phyloP scores from a whole-genome alignment of 1,140 invertebrate genomes.

The Monomorium pharaonis region DNA sequence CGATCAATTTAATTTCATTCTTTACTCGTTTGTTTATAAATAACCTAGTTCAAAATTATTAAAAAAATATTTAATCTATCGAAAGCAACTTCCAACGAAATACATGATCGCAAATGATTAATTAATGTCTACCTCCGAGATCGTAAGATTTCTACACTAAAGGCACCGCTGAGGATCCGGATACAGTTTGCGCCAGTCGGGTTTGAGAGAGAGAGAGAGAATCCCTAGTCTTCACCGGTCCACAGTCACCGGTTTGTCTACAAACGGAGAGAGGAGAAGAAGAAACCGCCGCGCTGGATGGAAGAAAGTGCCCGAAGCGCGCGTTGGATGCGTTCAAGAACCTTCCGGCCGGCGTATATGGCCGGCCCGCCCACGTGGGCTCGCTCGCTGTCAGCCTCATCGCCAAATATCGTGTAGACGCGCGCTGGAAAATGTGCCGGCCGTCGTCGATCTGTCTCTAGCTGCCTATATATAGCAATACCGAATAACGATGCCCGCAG shows the following conservation, averaged over 20 bases:
- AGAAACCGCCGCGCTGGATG: slow-evolving; percentile 47
- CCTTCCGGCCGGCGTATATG: slow-evolving; percentile 76
- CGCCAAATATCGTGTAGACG: slow-evolving; percentile 82
- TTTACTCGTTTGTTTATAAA: no score
- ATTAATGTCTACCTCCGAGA: background rate
- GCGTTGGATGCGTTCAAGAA: slow-evolving; percentile 77
- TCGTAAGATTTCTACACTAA: background rate
- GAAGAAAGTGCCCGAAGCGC: slow-evolving; percentile 65
- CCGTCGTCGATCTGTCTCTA: slow-evolving; percentile 66
- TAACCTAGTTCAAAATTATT: no score
- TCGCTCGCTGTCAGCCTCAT: slow-evolving; percentile 72
- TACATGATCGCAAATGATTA: background rate
- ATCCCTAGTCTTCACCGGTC: background rate
- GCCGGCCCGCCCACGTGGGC: slow-evolving; percentile 79
- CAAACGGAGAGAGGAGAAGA: slow-evolving; percentile 14
- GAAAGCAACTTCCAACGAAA: background rate
- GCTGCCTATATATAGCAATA: slow-evolving; percentile 79
- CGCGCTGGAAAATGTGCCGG: slow-evolving; percentile 64
- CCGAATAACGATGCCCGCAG: slow-evolving; percentile 71
- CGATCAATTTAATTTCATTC: no score
- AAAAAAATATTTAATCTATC: background rate
- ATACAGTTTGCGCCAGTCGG: background rate
- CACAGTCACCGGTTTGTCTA: slow-evolving; percentile 15
- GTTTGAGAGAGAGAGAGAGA: background rate
- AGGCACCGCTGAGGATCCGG: background rate